Evolutionary conservation across 1,140 invertebrate genomes (phyloP).

Genomic region (Trinorchestia longiramus): DNA sequence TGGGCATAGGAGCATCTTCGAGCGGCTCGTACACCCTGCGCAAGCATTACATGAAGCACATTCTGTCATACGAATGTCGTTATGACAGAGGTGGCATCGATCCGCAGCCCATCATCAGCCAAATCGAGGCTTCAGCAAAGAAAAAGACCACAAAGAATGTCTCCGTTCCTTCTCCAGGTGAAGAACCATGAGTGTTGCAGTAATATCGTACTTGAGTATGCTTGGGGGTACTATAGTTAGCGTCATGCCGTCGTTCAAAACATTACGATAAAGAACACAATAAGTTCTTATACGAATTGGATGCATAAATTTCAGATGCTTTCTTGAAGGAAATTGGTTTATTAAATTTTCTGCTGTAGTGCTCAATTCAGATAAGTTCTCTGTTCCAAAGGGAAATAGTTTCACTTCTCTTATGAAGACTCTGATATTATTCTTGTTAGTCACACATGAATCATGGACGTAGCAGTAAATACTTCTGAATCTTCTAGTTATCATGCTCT

Average conservation of each 20-base stretch:
- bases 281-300: background rate
- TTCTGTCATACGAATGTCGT: constrained; percentile 95
- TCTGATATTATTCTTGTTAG: background rate
- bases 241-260: background rate
- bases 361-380: background rate
- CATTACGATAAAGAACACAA: background rate
- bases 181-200: constrained; percentile 19
- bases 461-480: background rate
- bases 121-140: constrained; percentile 89
- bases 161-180: constrained; percentile 86
- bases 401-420: background rate
- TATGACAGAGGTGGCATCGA: constrained; percentile 96
- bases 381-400: background rate
- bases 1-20: constrained; percentile 95
- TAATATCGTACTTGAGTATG: background rate
- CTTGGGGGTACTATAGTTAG: background rate
- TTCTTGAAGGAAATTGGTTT: background rate
- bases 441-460: background rate
- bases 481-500: background rate
- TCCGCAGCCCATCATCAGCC: constrained; percentile 93
- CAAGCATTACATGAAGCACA: constrained; percentile 97
- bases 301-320: background rate
- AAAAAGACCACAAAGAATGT: constrained; percentile 88
- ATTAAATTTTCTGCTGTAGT: background rate
- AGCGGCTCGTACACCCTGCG: constrained; percentile 96